Conservation (phyloP, 2,888 invertebrate genomes). For the Yponomeuta plumbellus region DNA sequence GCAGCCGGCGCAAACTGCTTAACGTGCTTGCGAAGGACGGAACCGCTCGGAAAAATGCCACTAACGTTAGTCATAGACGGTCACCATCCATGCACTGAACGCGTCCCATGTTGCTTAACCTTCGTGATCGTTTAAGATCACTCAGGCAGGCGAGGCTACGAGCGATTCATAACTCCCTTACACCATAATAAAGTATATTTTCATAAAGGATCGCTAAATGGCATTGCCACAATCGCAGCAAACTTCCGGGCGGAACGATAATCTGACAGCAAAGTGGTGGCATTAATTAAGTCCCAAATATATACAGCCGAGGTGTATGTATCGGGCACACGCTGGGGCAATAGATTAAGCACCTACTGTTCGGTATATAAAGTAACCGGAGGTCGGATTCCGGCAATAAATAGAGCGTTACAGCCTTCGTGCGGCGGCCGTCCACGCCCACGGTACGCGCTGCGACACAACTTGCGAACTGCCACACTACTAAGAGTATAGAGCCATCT, state of each 20-base stretch:
- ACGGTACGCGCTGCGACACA: background rate
- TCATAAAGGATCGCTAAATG: background rate
- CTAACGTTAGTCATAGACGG: no score
- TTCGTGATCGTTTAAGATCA: no score
- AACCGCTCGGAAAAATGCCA: no score
- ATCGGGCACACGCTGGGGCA: background rate
- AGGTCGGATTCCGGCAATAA: constrained; percentile 5
- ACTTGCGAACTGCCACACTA: background rate
- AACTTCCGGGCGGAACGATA: background rate
- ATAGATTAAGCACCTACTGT: background rate
- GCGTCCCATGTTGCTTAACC: no score
- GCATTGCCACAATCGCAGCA: background rate
- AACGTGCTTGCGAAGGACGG: no score
- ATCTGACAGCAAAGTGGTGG: constrained; percentile 6
- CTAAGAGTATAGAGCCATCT: background rate
- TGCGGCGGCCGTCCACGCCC: background rate
- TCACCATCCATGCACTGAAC: no score
- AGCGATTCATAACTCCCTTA: no score
- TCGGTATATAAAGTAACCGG: background rate
- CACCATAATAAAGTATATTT: no score
- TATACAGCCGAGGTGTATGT: no score
- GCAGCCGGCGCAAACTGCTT: no score
- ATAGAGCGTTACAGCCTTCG: background rate
- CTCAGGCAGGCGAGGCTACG: no score
- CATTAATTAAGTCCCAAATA: constrained; percentile 1